phyloP scores from a whole-genome alignment of 2,888 invertebrate genomes.

The Habrosyne pyritoides region DNA sequence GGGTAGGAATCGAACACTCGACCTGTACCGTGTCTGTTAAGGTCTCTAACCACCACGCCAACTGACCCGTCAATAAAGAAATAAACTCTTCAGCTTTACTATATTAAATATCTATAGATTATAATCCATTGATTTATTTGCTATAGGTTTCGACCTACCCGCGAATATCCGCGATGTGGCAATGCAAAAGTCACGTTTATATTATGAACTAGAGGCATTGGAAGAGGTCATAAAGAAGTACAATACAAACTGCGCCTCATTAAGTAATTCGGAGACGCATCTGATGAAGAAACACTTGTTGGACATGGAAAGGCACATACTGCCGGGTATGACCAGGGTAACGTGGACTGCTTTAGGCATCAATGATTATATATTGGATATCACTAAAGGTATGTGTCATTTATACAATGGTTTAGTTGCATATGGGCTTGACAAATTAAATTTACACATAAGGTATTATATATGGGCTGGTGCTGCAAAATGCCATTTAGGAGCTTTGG shows the following conservation, averaged over 20 bases:
- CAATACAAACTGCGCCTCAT: conserved; percentile 84
- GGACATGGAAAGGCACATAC: conserved; percentile 89
- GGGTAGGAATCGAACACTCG: too few species aligned
- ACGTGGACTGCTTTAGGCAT: conserved; percentile 95
- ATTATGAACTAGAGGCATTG: conserved; percentile 86
- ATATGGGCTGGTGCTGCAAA: too few species aligned
- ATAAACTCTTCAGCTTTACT: too few species aligned
- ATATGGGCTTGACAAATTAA: neutral
- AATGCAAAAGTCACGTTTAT: conserved; percentile 85
- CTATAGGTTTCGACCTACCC: conserved; percentile 71
- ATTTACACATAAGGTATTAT: too few species aligned
- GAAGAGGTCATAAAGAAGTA: conserved; percentile 85
- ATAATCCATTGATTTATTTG: neutral
- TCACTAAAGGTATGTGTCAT: conserved; percentile 58
- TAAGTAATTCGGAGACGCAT: conserved; percentile 88
- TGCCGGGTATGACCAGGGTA: conserved; percentile 91
- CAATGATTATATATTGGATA: conserved; percentile 85
- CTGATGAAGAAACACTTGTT: conserved; percentile 87
- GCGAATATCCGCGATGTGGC: conserved; percentile 78
- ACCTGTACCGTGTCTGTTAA: too few species aligned
- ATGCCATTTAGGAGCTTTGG: too few species aligned
- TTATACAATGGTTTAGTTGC: neutral
- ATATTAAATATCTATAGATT: too few species aligned
- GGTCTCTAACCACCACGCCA: too few species aligned
- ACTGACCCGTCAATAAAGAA: too few species aligned